Percentiles rank a stretch among this genome's conserved stretches.
Conservation (phyloP, 2,888 invertebrate species). For the Ormyrus thymus region DNA sequence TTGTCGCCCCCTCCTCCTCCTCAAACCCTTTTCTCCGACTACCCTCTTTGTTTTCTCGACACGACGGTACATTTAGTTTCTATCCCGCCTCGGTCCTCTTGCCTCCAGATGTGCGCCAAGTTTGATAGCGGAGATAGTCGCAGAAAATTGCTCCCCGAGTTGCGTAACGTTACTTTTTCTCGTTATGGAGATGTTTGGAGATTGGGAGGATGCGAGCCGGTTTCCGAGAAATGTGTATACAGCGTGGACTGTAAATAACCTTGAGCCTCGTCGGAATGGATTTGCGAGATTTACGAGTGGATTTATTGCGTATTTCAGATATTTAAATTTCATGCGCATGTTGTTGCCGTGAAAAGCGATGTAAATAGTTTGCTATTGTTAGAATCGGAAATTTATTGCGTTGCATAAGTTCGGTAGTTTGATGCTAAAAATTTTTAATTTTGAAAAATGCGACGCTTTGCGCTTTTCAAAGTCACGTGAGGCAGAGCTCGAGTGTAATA, state of each 20-base stretch:
- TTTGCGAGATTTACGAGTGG: too few relatives aligned
- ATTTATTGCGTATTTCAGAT: neutral
- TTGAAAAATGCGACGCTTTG: too few relatives aligned
- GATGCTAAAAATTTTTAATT: too few relatives aligned
- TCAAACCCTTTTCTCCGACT: neutral
- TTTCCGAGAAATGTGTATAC: too few relatives aligned
- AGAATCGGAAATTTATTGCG: too few relatives aligned
- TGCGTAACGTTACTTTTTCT: slow-evolving; percentile 22
- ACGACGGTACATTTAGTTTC: slow-evolving; percentile 13
- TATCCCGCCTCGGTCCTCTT: neutral
- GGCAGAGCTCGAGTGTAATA: too few relatives aligned
- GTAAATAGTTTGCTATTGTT: too few relatives aligned
- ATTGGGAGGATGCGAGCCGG: too few relatives aligned
- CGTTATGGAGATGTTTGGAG: neutral
- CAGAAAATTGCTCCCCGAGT: slow-evolving; percentile 14
- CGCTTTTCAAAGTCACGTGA: too few relatives aligned
- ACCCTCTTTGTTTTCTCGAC: slow-evolving; percentile 20
- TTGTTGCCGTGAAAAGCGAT: neutral
- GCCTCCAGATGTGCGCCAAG: too few relatives aligned
- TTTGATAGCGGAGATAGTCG: neutral
- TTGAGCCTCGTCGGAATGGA: neutral
- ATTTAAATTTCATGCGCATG: too few relatives aligned
- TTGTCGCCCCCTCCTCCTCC: neutral
- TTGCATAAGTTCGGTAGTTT: too few relatives aligned
- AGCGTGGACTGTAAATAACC: neutral